Base-by-base conservation (phyloP, 2,113 vertebrate genomes). In the Silurus glanis region DNA sequence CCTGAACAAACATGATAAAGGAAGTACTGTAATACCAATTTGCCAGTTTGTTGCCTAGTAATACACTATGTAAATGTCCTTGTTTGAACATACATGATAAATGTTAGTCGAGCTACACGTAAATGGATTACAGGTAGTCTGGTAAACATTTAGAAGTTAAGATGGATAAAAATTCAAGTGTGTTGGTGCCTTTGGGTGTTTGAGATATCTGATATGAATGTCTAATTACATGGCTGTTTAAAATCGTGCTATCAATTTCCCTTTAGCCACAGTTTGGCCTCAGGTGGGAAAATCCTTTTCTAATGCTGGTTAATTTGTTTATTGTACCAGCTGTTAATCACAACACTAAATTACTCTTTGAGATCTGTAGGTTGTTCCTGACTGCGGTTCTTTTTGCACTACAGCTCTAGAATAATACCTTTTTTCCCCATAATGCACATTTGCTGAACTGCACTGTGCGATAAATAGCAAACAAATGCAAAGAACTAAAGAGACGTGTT, bases 1-100 rank as follows among this genome's bases (percentile, higher is more conserved):
- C 72, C 51, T 75, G 47, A 75, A 23, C 72, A 75, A 75, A 75
- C 72, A n/a, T 51, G 72, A 53, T 75, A n/a, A 75, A 75, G 72
- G 72, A 75, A 75, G 47, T 75, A 75, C 72, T 53, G 72, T 75
- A 75, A n/a, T 75, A 53, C 21, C 17, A 19, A 53, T 75, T 75
- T 75, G 47, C n/a, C 47, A 75, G 9, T n/a, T 53, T 53, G 72
- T 75, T 75, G 72, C 47, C 72, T 75, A 49, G 72, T 75, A 53
- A 53, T 75, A 5, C 49, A 75, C 49, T 53, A 21, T 75, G 72
- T 51, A 75, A 75, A 75, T n/a, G 21, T 53, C 21, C 51, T 53
- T n/a, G 72, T 75, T 75, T 75, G 49, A 51, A 53, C 47, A 75
- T 51, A 13, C 10, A 1, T 13, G 9, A 13, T 75, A n/a, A 51